Evolutionary conservation across 2,888 invertebrate species (phyloP).

Genomic region (Macroteleia sp.): DNA sequence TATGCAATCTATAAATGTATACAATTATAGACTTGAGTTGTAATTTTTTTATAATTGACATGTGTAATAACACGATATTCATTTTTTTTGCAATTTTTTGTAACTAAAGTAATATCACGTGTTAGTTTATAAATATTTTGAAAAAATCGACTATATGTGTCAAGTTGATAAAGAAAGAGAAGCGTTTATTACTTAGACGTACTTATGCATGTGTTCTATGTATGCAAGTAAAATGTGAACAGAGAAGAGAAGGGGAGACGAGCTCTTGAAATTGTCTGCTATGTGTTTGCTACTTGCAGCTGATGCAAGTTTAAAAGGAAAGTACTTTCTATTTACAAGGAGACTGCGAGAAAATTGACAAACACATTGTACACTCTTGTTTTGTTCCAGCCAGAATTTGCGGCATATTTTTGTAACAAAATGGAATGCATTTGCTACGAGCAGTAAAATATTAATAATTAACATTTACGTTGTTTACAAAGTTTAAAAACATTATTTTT

Average conservation of each 20-base stretch:
- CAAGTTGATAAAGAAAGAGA: constrained; percentile 47
- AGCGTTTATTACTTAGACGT: constrained; percentile 7
- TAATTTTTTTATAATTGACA: too few species aligned
- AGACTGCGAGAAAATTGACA: constrained; percentile 45
- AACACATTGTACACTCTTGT: constrained; percentile 13
- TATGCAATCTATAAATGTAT: too few species aligned
- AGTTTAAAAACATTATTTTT: too few species aligned
- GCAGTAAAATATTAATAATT: too few species aligned
- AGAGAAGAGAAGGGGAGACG: background rate
- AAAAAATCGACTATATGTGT: constrained; percentile 28
- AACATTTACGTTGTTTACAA: too few species aligned
- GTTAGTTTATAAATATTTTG: constrained; percentile 18
- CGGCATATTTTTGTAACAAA: background rate
- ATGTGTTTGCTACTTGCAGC: constrained; percentile 23
- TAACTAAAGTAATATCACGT: background rate
- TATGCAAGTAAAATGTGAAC: constrained; percentile 11
- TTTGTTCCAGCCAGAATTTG: background rate
- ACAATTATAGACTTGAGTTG: too few species aligned
- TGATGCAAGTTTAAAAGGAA: constrained; percentile 50
- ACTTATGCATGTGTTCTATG: constrained; percentile 7
- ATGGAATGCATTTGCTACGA: too few species aligned
- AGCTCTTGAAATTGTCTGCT: constrained; percentile 33
- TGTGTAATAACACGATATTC: too few species aligned
- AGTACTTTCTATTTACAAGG: constrained; percentile 56
- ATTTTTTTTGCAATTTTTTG: too few species aligned